Conservation (phyloP, 1,140 invertebrate genomes). For the Drosophila varians region DNA sequence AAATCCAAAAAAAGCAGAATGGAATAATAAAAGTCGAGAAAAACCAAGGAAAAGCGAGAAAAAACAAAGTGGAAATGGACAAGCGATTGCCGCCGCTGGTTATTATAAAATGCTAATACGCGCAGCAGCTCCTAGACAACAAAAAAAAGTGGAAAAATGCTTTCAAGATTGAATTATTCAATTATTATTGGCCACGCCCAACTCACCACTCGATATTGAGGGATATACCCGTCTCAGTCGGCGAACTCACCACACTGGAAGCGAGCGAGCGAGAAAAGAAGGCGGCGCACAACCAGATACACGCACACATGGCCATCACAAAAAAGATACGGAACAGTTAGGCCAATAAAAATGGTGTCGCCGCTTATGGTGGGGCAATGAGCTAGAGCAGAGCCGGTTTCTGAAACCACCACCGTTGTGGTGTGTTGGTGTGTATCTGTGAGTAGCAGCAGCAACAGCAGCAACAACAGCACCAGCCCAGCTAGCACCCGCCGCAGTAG, state of each 20-base stretch:
- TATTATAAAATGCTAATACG: conserved; percentile 82
- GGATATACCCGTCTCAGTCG: conserved; percentile 21
- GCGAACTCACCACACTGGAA: conserved; percentile 74
- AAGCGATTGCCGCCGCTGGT: conserved; percentile 62
- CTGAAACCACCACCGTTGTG: conserved; percentile 46
- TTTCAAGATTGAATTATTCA: conserved; percentile 81
- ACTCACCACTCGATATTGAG: neutral
- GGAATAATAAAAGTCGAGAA: neutral
- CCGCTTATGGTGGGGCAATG: conserved; percentile 6
- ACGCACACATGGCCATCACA: conserved; percentile 10
- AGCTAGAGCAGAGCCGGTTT: conserved; percentile 47
- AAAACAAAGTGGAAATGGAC: conserved; percentile 65
- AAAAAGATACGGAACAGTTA: conserved; percentile 46
- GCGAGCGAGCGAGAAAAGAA: conserved; percentile 61
- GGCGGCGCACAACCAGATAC: conserved; percentile 61
- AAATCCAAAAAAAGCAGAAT: conserved; percentile 33
- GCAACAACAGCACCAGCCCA: conserved; percentile 11
- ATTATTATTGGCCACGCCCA: conserved; percentile 73
- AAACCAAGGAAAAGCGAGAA: conserved; percentile 20
- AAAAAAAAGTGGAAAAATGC: conserved; percentile 61
- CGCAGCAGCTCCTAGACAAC: conserved; percentile 51
- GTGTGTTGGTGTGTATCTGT: conserved; percentile 21
- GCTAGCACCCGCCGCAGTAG: conserved; percentile 19
- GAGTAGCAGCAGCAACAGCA: conserved; percentile 26
- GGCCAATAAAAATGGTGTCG: conserved; percentile 80